Evolutionary conservation across 2,888 invertebrate genomes (phyloP).

Genomic region (Andricus curvator): DNA sequence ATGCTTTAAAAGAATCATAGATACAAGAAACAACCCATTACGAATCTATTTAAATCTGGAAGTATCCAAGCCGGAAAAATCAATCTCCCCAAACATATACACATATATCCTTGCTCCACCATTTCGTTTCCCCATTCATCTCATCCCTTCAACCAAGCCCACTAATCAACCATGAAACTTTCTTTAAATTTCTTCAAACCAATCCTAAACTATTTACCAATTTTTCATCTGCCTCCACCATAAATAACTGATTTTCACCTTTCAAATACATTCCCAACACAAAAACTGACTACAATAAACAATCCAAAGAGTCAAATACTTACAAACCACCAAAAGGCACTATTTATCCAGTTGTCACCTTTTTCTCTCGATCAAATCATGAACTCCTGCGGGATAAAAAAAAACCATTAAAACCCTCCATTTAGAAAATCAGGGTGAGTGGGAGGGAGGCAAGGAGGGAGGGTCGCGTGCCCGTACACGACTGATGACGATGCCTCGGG

Average conservation of each 20-base stretch:
- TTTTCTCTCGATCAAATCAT: background rate
- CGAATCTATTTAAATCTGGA: no score
- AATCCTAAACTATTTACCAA: background rate
- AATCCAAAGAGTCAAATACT: background rate
- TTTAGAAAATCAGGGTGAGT: slow-evolving; percentile 64
- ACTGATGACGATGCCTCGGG: slow-evolving; percentile 68
- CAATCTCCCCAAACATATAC: background rate
- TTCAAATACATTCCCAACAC: background rate
- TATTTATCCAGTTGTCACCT: background rate
- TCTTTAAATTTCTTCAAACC: background rate
- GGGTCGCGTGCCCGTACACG: slow-evolving; percentile 63
- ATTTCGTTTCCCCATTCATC: background rate
- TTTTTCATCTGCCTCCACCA: background rate
- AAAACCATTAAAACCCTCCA: slow-evolving; percentile 57
- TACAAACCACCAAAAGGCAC: background rate
- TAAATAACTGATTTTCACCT: background rate
- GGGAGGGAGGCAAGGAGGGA: slow-evolving; percentile 55
- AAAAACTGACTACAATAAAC: background rate
- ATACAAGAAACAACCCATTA: no score
- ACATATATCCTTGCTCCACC: background rate
- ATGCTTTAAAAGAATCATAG: no score
- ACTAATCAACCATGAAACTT: background rate
- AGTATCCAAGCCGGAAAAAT: background rate
- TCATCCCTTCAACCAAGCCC: background rate
- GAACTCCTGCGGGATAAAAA: slow-evolving; percentile 46